A percentile compares a stretch with the other conserved stretches of the same genome.
Evolutionary conservation across 2,888 invertebrate species (phyloP).

Genomic region (Cantharis rufa): DNA sequence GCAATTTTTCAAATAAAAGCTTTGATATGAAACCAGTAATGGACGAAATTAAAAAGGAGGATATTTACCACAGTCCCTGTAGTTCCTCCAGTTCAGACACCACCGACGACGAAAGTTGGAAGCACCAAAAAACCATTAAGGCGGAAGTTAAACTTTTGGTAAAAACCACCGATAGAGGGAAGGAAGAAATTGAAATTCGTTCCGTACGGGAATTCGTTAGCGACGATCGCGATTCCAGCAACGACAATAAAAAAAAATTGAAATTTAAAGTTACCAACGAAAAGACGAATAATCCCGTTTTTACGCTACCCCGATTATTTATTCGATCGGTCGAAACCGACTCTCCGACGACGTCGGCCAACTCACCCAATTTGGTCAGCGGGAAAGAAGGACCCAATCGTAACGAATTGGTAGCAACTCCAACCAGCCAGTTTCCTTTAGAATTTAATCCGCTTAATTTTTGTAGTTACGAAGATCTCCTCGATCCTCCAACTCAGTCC

Average conservation of each 20-base stretch:
- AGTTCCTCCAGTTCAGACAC: conserved; percentile 7
- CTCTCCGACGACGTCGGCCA: not conserved
- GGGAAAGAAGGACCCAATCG: conserved; percentile 42
- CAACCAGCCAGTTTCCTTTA: conserved; percentile 48
- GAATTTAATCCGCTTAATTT: conserved; percentile 38
- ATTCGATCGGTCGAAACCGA: conserved; percentile 43
- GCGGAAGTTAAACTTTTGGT: conserved; percentile 60
- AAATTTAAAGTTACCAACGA: not conserved
- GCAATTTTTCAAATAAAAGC: conserved; percentile 41
- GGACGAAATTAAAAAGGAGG: not conserved
- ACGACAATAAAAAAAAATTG: not conserved
- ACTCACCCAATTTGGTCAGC: conserved; percentile 17
- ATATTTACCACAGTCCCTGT: not conserved
- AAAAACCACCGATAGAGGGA: conserved; percentile 56
- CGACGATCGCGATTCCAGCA: not conserved
- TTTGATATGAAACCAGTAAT: not conserved
- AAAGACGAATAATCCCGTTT: conserved; percentile 39
- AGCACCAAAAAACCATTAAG: conserved; percentile 47
- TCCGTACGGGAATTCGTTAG: conserved; percentile 53
- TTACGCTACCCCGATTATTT: conserved; percentile 50
- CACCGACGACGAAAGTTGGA: conserved; percentile 10
- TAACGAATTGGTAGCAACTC: conserved; percentile 45
- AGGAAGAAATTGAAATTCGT: conserved; percentile 58
- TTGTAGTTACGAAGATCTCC: conserved; percentile 16
- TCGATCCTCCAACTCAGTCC: conserved; percentile 4